These are phyloP conservation scores for Darevskia mixta DNA, from an alignment of 2,797 vertebrate genomes.

Conservation along the genomic window DNA sequence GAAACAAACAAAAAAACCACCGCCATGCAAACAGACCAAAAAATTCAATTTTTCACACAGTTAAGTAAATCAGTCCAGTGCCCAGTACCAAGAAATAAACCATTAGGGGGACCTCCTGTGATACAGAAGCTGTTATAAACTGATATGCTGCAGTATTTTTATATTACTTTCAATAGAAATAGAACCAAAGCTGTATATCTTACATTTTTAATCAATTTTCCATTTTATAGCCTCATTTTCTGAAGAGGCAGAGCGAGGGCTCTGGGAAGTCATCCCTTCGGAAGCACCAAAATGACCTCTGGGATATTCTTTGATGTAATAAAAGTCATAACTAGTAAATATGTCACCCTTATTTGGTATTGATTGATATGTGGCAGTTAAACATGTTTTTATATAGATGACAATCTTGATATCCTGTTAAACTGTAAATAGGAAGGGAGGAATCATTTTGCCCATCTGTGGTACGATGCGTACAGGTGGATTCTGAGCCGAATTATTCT, in stretches of 20 bases:
- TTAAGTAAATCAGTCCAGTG: accelerated
- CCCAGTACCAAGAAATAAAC: conserved; percentile 41
- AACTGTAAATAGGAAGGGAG: conserved; percentile 42
- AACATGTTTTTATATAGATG: conserved; percentile 30
- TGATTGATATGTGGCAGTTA: conserved; percentile 52
- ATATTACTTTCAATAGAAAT: conserved; percentile 48
- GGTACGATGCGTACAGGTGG: background rate
- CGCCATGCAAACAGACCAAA: conserved; percentile 1
- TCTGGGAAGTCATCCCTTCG: conserved; percentile 6
- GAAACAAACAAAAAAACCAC: conserved; percentile 11
- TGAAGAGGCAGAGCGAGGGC: conserved; percentile 30
- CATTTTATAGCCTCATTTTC: conserved; percentile 56
- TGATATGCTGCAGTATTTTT: conserved; percentile 34
- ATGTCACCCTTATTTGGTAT: conserved; percentile 33
- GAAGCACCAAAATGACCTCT: conserved; percentile 17
- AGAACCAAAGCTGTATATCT: conserved; percentile 51
- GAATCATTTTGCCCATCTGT: background rate
- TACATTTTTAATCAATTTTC: conserved; percentile 66
- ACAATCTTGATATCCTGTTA: conserved; percentile 43
- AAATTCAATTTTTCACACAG: background rate
- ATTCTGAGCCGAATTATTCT: accelerated
- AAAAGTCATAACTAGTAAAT: conserved; percentile 38
- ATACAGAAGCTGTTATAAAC: conserved; percentile 49
- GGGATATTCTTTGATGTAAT: conserved; percentile 45
- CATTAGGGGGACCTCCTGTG: conserved; percentile 59